Evolutionary conservation across 1,140 invertebrate species (phyloP), one percentile per base, ranked within the genome.

Genomic region (Drosophila lowei): DNA sequence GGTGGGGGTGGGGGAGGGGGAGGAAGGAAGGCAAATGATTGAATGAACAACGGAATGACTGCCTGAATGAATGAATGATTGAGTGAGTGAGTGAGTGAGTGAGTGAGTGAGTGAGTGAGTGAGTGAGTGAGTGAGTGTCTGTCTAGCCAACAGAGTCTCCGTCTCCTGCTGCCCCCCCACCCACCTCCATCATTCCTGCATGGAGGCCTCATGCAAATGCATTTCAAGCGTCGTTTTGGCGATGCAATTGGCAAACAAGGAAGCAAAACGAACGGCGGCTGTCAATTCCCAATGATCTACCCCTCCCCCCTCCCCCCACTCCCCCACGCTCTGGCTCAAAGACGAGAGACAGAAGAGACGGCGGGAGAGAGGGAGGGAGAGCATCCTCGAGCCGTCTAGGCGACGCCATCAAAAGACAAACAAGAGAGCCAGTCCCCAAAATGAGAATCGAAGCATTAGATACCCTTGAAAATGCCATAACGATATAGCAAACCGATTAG

Each of bases 221-320:
- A 74, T 47, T 67, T 55, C 52, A 52, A 59, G 34, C 11, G 67
- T 64, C 80, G 48, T 62, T 81, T 38, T 81, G 73, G 47, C 68
- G 83, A 83, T 83, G 73, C 67, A 77, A 83, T 74, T 78, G 79
- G 74, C 68, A 77, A 84, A 84, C 80, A 85, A 84, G 80, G 80
- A 84, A 84, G 77, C 77, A 65, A 67, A 66, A 68, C 61, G 58
- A 49, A 48, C 25, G 52, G 52, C 47, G 58, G 73, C 74, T 77
- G 78, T 83, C 79, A 83, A 79, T 79, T 83, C 56, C 73, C 72
- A 83, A 77, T 72, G 79, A 77, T 80, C 57, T 30, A 25, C 30
- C 30, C 6, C 28, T 6, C 30, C 8, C 30, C 30, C 8, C 30
- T 9, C 8, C 30, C 30, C 3, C 8, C 8, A 0, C 30, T 9